A percentile compares a stretch with the other conserved stretches of the same genome.
Conservation (phyloP, 2,113 vertebrate species). For the Setophaga kirtlandii region DNA sequence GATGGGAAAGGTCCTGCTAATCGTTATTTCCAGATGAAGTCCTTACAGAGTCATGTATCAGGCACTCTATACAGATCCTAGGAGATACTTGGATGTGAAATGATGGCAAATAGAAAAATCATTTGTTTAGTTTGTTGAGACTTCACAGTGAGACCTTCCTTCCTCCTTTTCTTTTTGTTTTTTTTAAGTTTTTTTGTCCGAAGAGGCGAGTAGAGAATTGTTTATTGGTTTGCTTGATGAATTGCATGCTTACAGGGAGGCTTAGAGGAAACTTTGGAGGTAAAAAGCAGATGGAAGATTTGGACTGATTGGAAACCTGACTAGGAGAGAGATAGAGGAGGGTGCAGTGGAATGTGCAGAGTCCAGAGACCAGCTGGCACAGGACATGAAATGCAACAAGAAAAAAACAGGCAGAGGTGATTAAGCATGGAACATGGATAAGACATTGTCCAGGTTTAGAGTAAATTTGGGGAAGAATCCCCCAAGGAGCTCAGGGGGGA, state of each 20-base stretch:
- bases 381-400: neutral
- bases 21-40: neutral
- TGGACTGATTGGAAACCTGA: neutral
- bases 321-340: neutral
- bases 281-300: neutral
- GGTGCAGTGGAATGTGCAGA: neutral
- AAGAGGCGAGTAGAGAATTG: neutral
- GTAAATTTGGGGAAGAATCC: too few species aligned
- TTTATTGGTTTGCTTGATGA: neutral
- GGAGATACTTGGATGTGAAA: neutral
- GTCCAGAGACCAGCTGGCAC: fast-evolving
- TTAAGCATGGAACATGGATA: neutral
- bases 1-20: neutral
- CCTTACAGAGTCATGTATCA: neutral
- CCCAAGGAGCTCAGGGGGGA: too few species aligned
- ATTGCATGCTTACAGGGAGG: neutral
- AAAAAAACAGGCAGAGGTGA: neutral
- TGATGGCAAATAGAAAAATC: neutral
- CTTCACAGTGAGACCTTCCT: neutral
- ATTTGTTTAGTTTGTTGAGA: neutral
- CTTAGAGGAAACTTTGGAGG: neutral
- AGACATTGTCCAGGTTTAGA: neutral
- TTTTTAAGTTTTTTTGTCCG: neutral
- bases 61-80: neutral
- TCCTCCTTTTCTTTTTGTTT: fast-evolving